A percentile compares a stretch with the other conserved stretches of the same genome.
Evolutionary conservation across 2,888 invertebrate genomes (phyloP).

Genomic region (Cosmia pyralina): DNA sequence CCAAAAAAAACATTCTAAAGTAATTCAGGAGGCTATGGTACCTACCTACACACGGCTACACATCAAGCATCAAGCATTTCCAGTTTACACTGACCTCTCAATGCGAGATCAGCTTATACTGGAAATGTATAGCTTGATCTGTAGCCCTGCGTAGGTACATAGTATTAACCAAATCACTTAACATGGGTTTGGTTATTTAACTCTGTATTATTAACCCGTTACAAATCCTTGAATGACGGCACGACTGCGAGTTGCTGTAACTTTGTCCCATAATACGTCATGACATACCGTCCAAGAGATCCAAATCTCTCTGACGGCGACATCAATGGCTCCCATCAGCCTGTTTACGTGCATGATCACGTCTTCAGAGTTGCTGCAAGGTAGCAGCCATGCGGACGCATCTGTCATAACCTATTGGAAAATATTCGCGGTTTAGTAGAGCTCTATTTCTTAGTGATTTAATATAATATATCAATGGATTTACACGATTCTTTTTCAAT

Average conservation of each 20-base stretch:
- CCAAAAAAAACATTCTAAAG: too few species aligned
- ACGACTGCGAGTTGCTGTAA: not conserved
- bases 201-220: not conserved
- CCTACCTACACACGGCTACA: too few species aligned
- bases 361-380: conserved; percentile 93
- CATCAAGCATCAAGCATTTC: too few species aligned
- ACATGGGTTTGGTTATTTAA: not conserved
- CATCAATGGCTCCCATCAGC: conserved; percentile 90
- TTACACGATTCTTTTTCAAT: not conserved
- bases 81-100: too few species aligned
- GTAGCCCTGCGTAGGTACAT: too few species aligned
- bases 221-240: not conserved
- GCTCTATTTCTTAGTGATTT: not conserved
- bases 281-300: conserved; percentile 85
- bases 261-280: not conserved
- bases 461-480: too few species aligned
- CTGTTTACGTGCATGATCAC: conserved; percentile 92
- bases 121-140: too few species aligned
- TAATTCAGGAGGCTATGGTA: too few species aligned
- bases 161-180: not conserved
- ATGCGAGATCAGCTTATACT: too few species aligned
- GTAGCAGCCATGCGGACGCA: conserved; percentile 94
- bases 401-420: conserved; percentile 91
- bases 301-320: conserved; percentile 84
- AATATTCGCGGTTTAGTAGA: not conserved